phyloP scores from a whole-genome alignment of 2,113 vertebrate genomes.

The Danio rerio region GRCz12tu NC_133189.1:44956001-44956500 shows the following conservation, averaged over 20 bases:
- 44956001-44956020: conserved; percentile 10
- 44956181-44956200: conserved; percentile 49
- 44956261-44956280: conserved; percentile 36
- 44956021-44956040: not conserved
- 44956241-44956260: conserved; percentile 48
- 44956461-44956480: conserved; percentile 34
- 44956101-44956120: conserved; percentile 46
- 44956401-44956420: conserved; percentile 73
- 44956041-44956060: conserved; percentile 13
- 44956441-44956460: conserved; percentile 44
- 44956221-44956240: conserved; percentile 41
- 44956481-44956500: conserved; percentile 30
- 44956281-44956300: conserved; percentile 30
- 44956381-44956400: conserved; percentile 61
- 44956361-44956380: conserved; percentile 71
- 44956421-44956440: conserved; percentile 77
- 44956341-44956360: conserved; percentile 74
- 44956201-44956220: conserved; percentile 52
- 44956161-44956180: conserved; percentile 43
- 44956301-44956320: conserved; percentile 18
- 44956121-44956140: conserved; percentile 10
- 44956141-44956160: conserved; percentile 39
- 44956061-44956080: not conserved
- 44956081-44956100: conserved; percentile 46
- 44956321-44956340: conserved; percentile 50